Evolutionary conservation across 1,140 invertebrate species (phyloP), one percentile per base, ranked within the genome.

Genomic region (Drosophila hydei): DNA sequence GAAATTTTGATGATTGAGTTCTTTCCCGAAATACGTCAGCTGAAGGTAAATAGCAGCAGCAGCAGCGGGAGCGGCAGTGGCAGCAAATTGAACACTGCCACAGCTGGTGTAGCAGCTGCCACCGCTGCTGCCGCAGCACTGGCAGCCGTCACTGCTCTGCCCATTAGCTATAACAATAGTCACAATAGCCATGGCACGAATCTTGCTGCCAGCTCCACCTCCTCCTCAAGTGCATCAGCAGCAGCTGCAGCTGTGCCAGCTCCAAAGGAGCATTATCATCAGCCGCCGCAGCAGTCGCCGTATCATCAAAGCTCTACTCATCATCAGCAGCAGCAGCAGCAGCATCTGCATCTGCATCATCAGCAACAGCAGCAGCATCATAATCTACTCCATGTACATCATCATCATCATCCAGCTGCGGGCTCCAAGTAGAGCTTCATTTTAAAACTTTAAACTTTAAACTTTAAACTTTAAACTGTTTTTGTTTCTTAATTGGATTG

Each of bases 1-100:
- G 95, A 96, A 92, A 92, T 95, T 42, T 91, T 95, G 16, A 93
- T 96, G 79, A 92, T 95, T 74, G 95, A 96, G 92, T 93, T 95
- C 77, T 96, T 96, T 92, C 95, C 96, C 42, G 95, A 96, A 92
- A 92, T 96, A 61, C 77, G 89, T 0, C 90, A 91, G 67, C 71
- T 91, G 3, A 89, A 90, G 59, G 72, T 90, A 18, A 79, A 68
- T 23, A 74, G 64, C 36, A 50, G 43, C 27, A 75, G 78, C 56
- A 69, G 78, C 38, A 72, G 50, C 43, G 55, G 42, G 21, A 79
- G 78, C 63, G 55, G 47, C 38, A 83, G 78, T 58, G 71, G 77
- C 42, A 72, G 50, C 47, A 89, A 90, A 43, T 27, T 84, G 19
- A 89, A 72, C 7, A 90, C 85, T 7, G 87, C 85, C 5, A 73